Percentiles rank a stretch among this genome's conserved stretches.
phyloP scores from a whole-genome alignment of 2,113 vertebrate species.

The Coturnix japonica region DNA sequence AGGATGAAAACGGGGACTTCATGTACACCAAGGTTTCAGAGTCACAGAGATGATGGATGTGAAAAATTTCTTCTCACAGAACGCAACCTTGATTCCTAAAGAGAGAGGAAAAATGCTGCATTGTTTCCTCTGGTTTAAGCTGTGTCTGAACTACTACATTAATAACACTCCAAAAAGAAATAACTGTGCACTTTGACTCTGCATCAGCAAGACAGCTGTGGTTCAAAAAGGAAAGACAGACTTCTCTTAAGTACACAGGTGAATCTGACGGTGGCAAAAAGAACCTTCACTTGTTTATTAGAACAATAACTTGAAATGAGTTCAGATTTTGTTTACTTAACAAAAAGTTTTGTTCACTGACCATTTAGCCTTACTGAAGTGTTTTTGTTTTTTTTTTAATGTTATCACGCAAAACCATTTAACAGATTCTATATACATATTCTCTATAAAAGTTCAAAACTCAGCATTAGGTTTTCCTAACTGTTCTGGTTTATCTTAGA shows the following conservation, averaged over 20 bases:
- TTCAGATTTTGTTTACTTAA: background rate
- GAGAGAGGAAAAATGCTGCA: constrained; percentile 53
- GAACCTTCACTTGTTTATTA: background rate
- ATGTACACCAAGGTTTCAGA: constrained; percentile 50
- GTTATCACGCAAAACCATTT: background rate
- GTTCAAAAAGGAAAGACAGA: background rate
- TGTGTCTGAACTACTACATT: background rate
- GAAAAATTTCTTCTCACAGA: constrained; percentile 74
- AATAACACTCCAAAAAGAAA: background rate
- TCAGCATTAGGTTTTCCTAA: background rate
- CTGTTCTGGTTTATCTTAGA: background rate
- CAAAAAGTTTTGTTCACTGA: background rate
- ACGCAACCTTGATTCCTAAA: constrained; percentile 69
- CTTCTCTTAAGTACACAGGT: background rate
- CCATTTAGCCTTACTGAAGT: background rate
- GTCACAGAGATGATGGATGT: constrained; percentile 42
- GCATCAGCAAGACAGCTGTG: background rate
- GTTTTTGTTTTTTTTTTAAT: background rate
- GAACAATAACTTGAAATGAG: background rate
- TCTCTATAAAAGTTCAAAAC: background rate
- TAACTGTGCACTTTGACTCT: background rate
- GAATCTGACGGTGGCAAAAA: background rate
- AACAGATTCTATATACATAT: background rate
- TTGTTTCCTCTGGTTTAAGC: background rate
- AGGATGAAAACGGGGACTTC: constrained; percentile 57